phyloP scores from a whole-genome alignment of 2,888 invertebrate genomes.

The Tiliacea aurago region DNA sequence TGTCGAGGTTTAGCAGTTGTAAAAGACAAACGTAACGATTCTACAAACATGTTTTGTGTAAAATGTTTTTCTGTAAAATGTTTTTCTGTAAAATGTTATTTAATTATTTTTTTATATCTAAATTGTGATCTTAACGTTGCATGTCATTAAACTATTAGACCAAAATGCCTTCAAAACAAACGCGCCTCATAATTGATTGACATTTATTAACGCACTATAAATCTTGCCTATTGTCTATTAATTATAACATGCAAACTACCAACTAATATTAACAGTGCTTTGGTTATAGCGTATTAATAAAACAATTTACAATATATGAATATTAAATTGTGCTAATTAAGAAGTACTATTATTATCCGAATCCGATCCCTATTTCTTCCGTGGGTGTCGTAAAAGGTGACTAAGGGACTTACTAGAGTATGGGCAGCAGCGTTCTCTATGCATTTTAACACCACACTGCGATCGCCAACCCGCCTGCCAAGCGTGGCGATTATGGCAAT shows the following conservation, averaged over 20 bases:
- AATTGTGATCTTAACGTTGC: slow-evolving; percentile 26
- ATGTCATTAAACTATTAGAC: slow-evolving; percentile 49
- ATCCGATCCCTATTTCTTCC: too few species aligned
- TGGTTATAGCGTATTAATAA: background rate
- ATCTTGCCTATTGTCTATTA: slow-evolving; percentile 27
- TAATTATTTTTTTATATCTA: background rate
- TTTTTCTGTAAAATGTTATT: too few species aligned
- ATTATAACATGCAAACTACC: slow-evolving; percentile 3
- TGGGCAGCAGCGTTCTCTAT: too few species aligned
- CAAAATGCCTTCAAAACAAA: slow-evolving; percentile 42
- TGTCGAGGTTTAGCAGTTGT: background rate
- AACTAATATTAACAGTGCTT: slow-evolving; percentile 6
- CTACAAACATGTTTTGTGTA: background rate
- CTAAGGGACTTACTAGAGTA: too few species aligned
- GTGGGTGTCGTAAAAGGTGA: too few species aligned
- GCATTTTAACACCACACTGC: too few species aligned
- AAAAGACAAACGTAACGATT: background rate
- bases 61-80: too few species aligned
- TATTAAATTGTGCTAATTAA: background rate
- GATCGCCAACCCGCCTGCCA: too few species aligned
- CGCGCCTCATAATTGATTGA: slow-evolving; percentile 36
- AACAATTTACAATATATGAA: too few species aligned
- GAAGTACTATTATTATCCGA: background rate
- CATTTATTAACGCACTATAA: slow-evolving; percentile 30
- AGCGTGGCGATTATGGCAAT: too few species aligned